Conservation (phyloP, 2,113 vertebrate species). For the Dascyllus trimaculatus region DNA sequence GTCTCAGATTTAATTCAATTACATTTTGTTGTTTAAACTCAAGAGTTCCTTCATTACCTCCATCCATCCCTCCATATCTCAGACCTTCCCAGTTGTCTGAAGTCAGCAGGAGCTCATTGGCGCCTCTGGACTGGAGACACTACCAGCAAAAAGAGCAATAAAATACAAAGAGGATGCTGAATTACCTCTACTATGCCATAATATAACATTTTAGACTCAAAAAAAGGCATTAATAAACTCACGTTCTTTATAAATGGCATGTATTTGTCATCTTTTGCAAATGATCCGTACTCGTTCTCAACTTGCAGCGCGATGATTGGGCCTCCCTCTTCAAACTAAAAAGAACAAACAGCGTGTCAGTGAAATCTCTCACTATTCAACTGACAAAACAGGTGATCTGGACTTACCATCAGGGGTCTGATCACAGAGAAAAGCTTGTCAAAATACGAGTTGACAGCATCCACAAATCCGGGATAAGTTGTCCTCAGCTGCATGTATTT, state of each 20-base stretch:
- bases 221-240: slow-evolving; percentile 21
- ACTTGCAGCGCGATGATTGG: slow-evolving; percentile 94
- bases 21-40: neutral
- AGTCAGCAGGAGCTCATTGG: slow-evolving; percentile 90
- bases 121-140: slow-evolving; percentile 88
- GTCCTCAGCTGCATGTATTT: slow-evolving; percentile 90
- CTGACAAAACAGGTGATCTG: neutral
- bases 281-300: slow-evolving; percentile 96
- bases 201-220: neutral
- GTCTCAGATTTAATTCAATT: neutral
- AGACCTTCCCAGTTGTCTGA: slow-evolving; percentile 89
- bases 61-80: slow-evolving; percentile 76
- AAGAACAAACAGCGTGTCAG: neutral
- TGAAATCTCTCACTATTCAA: neutral
- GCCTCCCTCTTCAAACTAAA: slow-evolving; percentile 84
- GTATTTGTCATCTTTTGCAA: slow-evolving; percentile 90
- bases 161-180: neutral
- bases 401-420: slow-evolving; percentile 87
- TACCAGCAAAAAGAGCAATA: slow-evolving; percentile 49
- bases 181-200: neutral
- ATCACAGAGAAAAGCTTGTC: slow-evolving; percentile 86
- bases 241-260: slow-evolving; percentile 91
- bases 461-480: slow-evolving; percentile 88
- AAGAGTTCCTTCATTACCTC: slow-evolving; percentile 49
- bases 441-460: slow-evolving; percentile 89